Evolutionary conservation across 2,113 vertebrate species (phyloP), one percentile per base, ranked within the genome.

Genomic region (Tretioscincus oriximinensis): DNA sequence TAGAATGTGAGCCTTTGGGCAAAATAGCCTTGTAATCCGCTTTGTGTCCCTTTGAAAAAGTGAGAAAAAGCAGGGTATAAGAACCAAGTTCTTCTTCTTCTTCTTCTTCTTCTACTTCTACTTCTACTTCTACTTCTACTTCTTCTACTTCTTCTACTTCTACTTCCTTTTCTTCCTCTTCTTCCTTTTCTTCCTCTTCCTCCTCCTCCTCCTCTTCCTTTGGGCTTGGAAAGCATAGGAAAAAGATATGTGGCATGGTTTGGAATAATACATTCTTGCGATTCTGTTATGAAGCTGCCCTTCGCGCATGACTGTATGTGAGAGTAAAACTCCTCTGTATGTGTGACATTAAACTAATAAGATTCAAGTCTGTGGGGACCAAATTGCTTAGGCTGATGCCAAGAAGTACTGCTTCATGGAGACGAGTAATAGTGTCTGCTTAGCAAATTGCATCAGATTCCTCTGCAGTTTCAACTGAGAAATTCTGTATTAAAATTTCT

Each of bases 341-440:
- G 47, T 67, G 45, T 22, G 26, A 12, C 28, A 67, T 54, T 77
- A 67, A 66, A 51, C 63, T 77, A 51, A 51, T 68, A 51, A 77
- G 47, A 54, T 20, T 24, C 18, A 3, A 67, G 31, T 16, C 61
- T 67, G 21, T 81, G 35, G 73, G 72, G 80, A 24, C 64, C 2
- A 1, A 26, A 18, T 76, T 68, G 26, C 70, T 61, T 49, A 78
- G 73, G 79, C 20, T 21, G 21, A 68, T 76, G 26, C 60, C 2
- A 73, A 70, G 80, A 73, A 63, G 61, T 9, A 24, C 20, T 20
- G 24, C 0, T 0, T 78, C 82, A 64, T 66, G 18, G 45, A 29
- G 60, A 77, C 8, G 26, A 26, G 65, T 45, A 31, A 22, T 12
- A 67, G 26, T 26, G 35, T 21, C 68, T 21, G 8, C 70, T 31